A percentile compares a stretch with the other conserved stretches of the same genome.
phyloP scores from a whole-genome alignment of 2,797 vertebrate species.

The Parauchenoglanis punctatus region DNA sequence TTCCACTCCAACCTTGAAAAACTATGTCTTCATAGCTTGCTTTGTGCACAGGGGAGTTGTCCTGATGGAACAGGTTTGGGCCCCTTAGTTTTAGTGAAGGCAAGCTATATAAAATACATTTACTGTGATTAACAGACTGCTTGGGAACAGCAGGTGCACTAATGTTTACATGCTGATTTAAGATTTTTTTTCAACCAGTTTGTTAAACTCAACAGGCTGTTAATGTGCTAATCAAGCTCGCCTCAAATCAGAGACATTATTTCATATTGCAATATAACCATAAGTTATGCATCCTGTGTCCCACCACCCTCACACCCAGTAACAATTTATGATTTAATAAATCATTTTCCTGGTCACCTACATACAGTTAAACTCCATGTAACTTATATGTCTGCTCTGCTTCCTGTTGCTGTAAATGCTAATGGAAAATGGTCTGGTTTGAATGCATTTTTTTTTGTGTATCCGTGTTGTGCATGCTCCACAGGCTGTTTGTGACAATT shows the following conservation, averaged over 20 bases:
- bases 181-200: background rate
- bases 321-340: background rate
- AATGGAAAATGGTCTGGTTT: constrained; percentile 8
- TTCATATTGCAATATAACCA: background rate
- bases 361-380: background rate
- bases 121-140: background rate
- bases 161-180: background rate
- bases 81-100: background rate
- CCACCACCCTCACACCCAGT: background rate
- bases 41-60: background rate
- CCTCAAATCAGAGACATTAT: background rate
- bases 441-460: background rate
- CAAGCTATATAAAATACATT: background rate
- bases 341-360: background rate
- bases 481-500: constrained; percentile 16
- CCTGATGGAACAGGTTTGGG: background rate
- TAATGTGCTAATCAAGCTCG: background rate
- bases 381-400: background rate
- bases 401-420: background rate
- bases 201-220: background rate
- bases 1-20: background rate
- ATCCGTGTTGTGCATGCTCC: background rate
- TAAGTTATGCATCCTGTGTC: background rate
- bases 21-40: background rate
- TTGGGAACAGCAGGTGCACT: background rate